These are phyloP conservation scores for Poecile atricapillus DNA, from an alignment of 2,113 vertebrate species.

Conservation along the genomic window DNA sequence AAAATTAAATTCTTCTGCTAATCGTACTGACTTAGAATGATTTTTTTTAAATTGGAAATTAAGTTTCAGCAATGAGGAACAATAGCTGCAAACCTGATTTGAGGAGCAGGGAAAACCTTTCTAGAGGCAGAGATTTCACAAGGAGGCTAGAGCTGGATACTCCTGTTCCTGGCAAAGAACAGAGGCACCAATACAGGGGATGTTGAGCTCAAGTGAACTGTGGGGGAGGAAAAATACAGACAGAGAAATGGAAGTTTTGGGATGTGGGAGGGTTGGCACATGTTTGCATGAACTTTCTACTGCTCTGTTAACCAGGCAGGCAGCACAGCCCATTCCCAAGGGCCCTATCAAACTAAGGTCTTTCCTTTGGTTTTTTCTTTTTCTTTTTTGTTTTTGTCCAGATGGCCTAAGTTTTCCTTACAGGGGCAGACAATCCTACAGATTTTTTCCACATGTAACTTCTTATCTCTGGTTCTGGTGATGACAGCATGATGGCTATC, in stretches of 20 bases:
- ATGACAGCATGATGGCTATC: neutral
- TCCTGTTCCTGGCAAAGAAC: neutral
- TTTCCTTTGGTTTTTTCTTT: neutral
- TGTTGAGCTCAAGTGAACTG: neutral
- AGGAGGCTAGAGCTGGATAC: neutral
- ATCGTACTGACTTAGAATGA: neutral
- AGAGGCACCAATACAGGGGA: neutral
- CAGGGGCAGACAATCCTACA: neutral
- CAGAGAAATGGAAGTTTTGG: neutral
- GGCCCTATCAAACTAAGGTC: neutral
- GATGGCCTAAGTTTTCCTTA: neutral
- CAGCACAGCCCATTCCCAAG: neutral
- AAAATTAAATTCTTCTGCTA: neutral
- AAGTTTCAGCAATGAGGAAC: neutral
- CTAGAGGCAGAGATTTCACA: neutral
- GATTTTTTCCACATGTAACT: neutral
- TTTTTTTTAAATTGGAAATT: neutral
- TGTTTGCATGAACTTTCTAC: neutral
- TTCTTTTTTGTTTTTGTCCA: neutral
- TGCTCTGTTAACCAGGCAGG: neutral
- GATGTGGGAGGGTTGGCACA: conserved; percentile 13
- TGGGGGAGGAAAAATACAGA: conserved; percentile 23
- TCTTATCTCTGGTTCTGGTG: neutral
- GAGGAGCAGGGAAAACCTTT: neutral
- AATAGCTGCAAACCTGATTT: neutral